Evolutionary conservation across 2,888 invertebrate genomes (phyloP).

Genomic region (Hipparchia semele): DNA sequence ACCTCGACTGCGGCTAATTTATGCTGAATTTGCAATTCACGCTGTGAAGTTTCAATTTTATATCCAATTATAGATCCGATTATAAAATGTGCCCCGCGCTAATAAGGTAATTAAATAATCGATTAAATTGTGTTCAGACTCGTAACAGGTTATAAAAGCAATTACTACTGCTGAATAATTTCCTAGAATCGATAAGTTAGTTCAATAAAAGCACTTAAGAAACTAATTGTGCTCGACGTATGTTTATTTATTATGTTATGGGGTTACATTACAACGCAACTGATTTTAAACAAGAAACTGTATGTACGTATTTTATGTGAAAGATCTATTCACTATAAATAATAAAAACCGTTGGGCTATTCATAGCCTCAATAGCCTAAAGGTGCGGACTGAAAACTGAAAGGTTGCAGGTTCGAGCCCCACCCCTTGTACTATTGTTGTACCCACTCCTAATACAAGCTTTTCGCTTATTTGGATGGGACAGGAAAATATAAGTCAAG

Average conservation of each 20-base stretch:
- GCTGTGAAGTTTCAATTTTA: slow-evolving; percentile 28
- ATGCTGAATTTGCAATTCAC: slow-evolving; percentile 40
- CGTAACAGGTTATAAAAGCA: slow-evolving; percentile 24
- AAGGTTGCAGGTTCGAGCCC: too few relatives aligned
- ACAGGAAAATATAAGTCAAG: too few relatives aligned
- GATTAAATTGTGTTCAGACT: slow-evolving; percentile 21
- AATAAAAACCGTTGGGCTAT: too few relatives aligned
- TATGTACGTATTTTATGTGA: too few relatives aligned
- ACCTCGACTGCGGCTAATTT: slow-evolving; percentile 39
- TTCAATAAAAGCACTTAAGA: slow-evolving; percentile 9
- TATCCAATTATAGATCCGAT: slow-evolving; percentile 26
- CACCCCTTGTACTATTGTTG: too few relatives aligned
- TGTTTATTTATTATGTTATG: slow-evolving; percentile 2
- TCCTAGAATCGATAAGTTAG: slow-evolving; percentile 20
- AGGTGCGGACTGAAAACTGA: too few relatives aligned
- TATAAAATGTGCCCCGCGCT: slow-evolving; percentile 11
- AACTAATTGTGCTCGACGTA: slow-evolving; percentile 15
- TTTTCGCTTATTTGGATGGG: too few relatives aligned
- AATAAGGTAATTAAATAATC: slow-evolving; percentile 31
- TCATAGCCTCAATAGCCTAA: too few relatives aligned
- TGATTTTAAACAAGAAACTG: too few relatives aligned
- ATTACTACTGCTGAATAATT: slow-evolving; percentile 21
- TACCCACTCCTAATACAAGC: too few relatives aligned
- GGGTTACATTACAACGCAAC: too few relatives aligned
- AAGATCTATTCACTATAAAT: too few relatives aligned